These are phyloP conservation scores for Alectoris magna DNA, from an alignment of 2,797 vertebrate species.

Conservation along the genomic window DNA sequence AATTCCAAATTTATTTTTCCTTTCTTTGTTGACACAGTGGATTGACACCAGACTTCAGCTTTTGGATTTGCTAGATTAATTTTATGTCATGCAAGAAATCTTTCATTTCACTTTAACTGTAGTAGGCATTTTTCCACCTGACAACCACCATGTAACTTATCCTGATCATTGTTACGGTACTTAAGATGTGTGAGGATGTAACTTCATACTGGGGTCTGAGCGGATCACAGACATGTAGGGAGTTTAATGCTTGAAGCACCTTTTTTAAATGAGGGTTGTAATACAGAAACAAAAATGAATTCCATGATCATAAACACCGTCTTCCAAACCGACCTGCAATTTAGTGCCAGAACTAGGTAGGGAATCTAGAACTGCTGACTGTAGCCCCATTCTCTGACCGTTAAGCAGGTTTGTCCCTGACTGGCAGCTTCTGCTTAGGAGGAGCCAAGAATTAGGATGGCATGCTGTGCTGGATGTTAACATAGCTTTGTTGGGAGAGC, in stretches of 20 bases:
- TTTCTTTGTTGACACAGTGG: constrained; percentile 66
- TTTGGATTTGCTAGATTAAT: constrained; percentile 70
- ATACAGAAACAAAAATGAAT: constrained; percentile 28
- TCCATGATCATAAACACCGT: not conserved
- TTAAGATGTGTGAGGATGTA: constrained; percentile 35
- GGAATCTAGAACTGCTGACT: constrained; percentile 26
- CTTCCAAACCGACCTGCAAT: constrained; percentile 24
- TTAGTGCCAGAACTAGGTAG: constrained; percentile 34
- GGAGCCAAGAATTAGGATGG: constrained; percentile 51
- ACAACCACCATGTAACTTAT: constrained; percentile 49
- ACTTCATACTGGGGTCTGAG: constrained; percentile 63
- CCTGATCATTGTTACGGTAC: constrained; percentile 29
- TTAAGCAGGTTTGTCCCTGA: constrained; percentile 52
- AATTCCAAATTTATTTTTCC: constrained; percentile 65
- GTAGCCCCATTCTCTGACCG: constrained; percentile 12
- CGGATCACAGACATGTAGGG: constrained; percentile 61
- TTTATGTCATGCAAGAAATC: constrained; percentile 44
- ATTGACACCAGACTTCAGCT: constrained; percentile 71
- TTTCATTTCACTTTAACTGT: constrained; percentile 66
- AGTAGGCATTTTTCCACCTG: constrained; percentile 55
- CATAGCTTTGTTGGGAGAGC: constrained; percentile 52
- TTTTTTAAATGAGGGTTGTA: constrained; percentile 32
- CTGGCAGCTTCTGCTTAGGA: constrained; percentile 41
- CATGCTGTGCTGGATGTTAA: constrained; percentile 55
- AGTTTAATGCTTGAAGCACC: constrained; percentile 47